Evolutionary conservation across 2,113 vertebrate genomes (phyloP).

Genomic region (Siniperca chuatsi): DNA sequence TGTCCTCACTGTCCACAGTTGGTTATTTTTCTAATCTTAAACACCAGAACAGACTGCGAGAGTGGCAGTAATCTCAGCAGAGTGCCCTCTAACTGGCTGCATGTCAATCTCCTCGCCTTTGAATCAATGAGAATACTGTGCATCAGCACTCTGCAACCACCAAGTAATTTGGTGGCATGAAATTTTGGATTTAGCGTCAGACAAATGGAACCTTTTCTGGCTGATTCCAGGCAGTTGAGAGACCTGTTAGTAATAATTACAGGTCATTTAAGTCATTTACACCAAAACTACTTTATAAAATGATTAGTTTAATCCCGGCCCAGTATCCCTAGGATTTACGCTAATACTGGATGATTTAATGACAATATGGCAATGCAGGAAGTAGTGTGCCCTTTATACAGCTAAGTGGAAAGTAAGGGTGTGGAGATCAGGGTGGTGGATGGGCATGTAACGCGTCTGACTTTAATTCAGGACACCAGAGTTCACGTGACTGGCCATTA

Average conservation of each 20-base stretch:
- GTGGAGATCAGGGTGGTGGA: background rate
- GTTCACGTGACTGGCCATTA: background rate
- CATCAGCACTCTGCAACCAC: conserved; percentile 73
- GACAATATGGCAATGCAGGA: background rate
- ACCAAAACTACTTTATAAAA: conserved; percentile 23
- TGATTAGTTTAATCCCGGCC: conserved; percentile 42
- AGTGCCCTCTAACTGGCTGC: conserved; percentile 65
- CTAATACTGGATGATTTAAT: conserved; percentile 2
- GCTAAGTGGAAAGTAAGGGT: background rate
- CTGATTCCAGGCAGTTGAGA: conserved; percentile 30
- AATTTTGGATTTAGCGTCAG: conserved; percentile 68
- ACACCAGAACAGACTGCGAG: conserved; percentile 43
- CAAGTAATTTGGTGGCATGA: conserved; percentile 69
- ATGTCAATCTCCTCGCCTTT: conserved; percentile 63
- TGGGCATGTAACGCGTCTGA: background rate
- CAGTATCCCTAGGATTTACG: conserved; percentile 8
- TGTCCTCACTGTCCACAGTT: conserved; percentile 39
- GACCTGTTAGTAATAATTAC: conserved; percentile 51
- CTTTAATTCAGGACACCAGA: background rate
- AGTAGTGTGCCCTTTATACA: background rate
- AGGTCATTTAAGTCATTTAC: conserved; percentile 33
- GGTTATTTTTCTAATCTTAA: conserved; percentile 62
- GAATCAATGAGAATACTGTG: conserved; percentile 66
- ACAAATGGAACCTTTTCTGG: conserved; percentile 45
- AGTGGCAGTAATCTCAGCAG: conserved; percentile 58